A percentile compares a stretch with the other conserved stretches of the same genome.
Evolutionary conservation across 2,113 vertebrate species (phyloP).

Genomic region (Python bivittatus): DNA sequence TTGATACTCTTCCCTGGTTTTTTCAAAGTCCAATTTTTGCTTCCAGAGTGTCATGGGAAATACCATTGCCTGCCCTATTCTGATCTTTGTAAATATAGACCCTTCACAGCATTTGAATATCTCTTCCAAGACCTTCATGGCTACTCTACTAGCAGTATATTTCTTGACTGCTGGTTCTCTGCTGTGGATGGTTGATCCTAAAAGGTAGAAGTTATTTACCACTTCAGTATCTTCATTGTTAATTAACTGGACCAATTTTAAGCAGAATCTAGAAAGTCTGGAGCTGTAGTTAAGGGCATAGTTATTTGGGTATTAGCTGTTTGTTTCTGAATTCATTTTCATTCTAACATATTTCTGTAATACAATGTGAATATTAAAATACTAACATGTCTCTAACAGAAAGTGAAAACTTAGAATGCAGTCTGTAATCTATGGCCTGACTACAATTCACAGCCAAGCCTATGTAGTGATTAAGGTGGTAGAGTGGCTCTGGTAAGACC

Average conservation of each 20-base stretch:
- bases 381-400: not conserved
- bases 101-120: not conserved
- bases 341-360: not conserved
- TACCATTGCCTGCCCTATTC: not conserved
- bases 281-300: not conserved
- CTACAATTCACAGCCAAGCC: not conserved
- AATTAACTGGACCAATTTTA: not conserved
- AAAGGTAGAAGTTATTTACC: not conserved
- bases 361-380: not conserved
- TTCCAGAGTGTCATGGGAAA: not conserved
- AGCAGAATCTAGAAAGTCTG: not conserved
- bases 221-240: not conserved
- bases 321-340: not conserved
- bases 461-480: not conserved
- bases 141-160: not conserved
- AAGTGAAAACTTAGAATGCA: not conserved
- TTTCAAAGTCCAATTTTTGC: not conserved
- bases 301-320: not conserved
- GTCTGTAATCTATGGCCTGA: not conserved
- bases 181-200: not conserved
- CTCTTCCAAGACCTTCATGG: not conserved
- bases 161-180: not conserved
- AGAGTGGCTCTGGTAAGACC: not conserved
- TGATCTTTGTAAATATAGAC: not conserved
- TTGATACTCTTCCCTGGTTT: not conserved